These are phyloP conservation scores for Chlamydotis undulata DNA, from an alignment of 2,113 vertebrate species.

Conservation along the genomic window DNA sequence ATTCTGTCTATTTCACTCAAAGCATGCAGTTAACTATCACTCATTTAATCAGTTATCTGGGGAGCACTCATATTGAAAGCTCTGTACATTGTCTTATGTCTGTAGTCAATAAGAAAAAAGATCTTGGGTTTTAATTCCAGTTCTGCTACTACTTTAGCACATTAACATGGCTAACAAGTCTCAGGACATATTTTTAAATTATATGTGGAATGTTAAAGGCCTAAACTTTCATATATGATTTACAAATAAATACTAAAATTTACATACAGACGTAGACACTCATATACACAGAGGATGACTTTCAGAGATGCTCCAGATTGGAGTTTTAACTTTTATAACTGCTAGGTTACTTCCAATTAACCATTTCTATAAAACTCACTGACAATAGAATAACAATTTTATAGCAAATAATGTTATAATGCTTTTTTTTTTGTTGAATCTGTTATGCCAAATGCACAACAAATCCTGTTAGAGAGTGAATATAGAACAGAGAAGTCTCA, in stretches of 20 bases:
- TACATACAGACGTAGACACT: not conserved
- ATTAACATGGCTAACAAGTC: not conserved
- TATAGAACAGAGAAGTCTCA: not conserved
- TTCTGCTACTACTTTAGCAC: not conserved
- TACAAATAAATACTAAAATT: not conserved
- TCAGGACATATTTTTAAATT: not conserved
- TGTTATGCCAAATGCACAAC: not conserved
- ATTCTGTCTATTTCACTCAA: not conserved
- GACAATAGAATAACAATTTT: not conserved
- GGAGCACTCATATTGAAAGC: not conserved
- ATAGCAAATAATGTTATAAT: not conserved
- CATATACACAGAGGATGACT: not conserved
- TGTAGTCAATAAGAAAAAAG: not conserved
- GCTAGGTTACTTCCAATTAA: not conserved
- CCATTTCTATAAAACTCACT: not conserved
- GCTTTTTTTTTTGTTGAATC: not conserved
- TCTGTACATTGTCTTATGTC: not conserved
- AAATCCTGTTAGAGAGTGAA: not conserved
- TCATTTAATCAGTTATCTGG: not conserved
- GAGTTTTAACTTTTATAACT: not conserved
- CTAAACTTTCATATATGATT: not conserved
- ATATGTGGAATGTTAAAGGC: not conserved
- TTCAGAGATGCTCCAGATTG: not conserved
- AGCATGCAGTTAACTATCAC: not conserved
- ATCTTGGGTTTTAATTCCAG: not conserved